Conservation (phyloP, 30 jellyfish, hydroid and myxozoan genomes). For the Aurelia sp. region DNA sequence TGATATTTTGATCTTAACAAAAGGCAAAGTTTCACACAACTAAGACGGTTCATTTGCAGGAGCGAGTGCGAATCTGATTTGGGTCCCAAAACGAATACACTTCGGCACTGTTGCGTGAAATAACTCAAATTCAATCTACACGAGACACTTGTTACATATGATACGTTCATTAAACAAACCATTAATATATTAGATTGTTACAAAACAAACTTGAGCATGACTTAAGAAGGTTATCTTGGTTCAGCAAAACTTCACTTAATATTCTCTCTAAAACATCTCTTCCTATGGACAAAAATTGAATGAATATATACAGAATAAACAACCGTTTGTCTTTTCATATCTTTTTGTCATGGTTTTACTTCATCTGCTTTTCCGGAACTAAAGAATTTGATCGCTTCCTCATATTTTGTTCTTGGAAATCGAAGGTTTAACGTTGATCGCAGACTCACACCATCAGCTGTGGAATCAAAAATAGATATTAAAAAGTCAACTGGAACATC, state of each 20-base stretch:
- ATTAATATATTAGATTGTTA: no score
- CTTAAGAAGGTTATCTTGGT: not conserved
- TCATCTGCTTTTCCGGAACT: slow-evolving; percentile 22
- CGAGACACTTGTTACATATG: no score
- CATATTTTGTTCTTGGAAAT: slow-evolving; percentile 72
- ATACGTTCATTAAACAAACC: no score
- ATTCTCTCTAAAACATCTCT: no score
- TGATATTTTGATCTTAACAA: no score
- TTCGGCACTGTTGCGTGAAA: no score
- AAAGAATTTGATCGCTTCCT: slow-evolving; percentile 66
- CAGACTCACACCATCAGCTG: slow-evolving; percentile 46
- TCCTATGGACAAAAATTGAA: not conserved
- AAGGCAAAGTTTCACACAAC: no score
- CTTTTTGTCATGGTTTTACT: slow-evolving; percentile 1
- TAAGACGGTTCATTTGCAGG: no score
- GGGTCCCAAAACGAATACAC: no score
- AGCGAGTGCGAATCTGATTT: no score
- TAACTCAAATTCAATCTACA: no score
- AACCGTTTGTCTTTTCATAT: not conserved
- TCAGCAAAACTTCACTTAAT: not conserved
- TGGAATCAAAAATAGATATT: not conserved
- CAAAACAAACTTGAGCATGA: not conserved
- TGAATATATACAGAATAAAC: not conserved
- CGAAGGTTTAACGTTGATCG: slow-evolving; percentile 68
- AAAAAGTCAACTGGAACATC: no score